These are phyloP conservation scores for Aporophyla nigra DNA, from an alignment of 2,888 invertebrate genomes.

Conservation along the genomic window DNA sequence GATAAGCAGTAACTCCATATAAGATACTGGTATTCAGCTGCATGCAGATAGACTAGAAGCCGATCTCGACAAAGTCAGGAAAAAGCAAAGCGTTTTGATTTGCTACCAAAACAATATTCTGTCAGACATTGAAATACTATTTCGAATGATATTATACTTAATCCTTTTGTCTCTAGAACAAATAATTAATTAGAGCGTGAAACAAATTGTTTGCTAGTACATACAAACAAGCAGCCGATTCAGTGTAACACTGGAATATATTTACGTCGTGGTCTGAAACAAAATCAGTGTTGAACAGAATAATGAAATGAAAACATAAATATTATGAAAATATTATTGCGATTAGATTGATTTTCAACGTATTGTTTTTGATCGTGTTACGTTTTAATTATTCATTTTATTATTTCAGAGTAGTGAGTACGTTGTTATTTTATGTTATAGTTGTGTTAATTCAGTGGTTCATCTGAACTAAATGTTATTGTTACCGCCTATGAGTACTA, in stretches of 20 bases:
- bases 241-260: background rate
- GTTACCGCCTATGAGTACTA: too few relatives aligned
- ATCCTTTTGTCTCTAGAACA: background rate
- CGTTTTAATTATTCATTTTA: conserved; percentile 12
- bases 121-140: background rate
- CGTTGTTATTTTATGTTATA: background rate
- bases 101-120: background rate
- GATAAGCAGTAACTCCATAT: background rate
- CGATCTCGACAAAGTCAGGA: background rate
- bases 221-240: background rate
- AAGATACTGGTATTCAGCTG: background rate
- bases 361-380: conserved; percentile 6
- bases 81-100: background rate
- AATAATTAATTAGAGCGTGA: background rate
- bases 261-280: background rate
- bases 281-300: conserved; percentile 9
- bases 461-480: background rate
- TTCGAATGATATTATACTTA: background rate
- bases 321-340: background rate
- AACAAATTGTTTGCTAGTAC: conserved; percentile 4
- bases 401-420: background rate
- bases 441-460: too few relatives aligned
- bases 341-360: conserved; percentile 21
- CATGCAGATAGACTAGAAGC: background rate
- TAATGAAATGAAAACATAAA: conserved; percentile 33